Percentiles rank a stretch among this genome's conserved stretches.
These are phyloP conservation scores for Bujurquina vittata DNA, from an alignment of 2,113 vertebrate species.

Conservation along the genomic window DNA sequence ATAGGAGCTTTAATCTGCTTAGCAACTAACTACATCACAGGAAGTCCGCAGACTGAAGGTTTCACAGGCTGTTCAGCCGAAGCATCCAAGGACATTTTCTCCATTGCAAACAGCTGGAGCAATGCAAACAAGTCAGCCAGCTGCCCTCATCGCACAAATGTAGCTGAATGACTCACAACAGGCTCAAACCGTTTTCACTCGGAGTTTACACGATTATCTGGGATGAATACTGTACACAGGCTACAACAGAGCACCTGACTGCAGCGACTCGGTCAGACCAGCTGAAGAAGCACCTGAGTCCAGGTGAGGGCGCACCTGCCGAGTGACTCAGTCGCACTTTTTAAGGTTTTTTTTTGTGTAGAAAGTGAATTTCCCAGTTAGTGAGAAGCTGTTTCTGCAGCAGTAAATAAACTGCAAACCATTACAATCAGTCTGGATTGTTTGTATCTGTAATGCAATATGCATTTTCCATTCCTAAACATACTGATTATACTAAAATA, in stretches of 20 bases:
- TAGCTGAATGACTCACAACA: not conserved
- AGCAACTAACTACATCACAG: constrained; percentile 53
- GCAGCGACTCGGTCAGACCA: not conserved
- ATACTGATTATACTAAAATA: not conserved
- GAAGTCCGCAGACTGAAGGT: constrained; percentile 52
- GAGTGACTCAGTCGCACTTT: not conserved
- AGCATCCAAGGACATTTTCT: not conserved
- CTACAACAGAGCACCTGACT: not conserved
- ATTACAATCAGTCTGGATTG: not conserved
- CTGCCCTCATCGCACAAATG: not conserved
- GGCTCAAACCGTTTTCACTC: not conserved
- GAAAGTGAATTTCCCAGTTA: not conserved
- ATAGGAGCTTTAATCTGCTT: constrained; percentile 42
- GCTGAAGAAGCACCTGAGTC: too few species aligned
- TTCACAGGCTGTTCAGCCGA: not conserved
- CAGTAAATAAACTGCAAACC: not conserved
- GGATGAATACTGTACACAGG: not conserved
- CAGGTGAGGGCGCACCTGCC: not conserved
- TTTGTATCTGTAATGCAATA: constrained; percentile 1
- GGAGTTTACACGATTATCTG: too few species aligned
- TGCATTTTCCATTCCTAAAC: not conserved
- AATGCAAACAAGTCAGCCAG: not conserved
- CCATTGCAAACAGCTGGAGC: not conserved
- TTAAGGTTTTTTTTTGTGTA: not conserved
- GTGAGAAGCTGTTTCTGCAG: not conserved